Percentiles rank a stretch among this genome's conserved stretches.
Conservation (phyloP, 2,888 invertebrate species). For the Thereva unica region DNA sequence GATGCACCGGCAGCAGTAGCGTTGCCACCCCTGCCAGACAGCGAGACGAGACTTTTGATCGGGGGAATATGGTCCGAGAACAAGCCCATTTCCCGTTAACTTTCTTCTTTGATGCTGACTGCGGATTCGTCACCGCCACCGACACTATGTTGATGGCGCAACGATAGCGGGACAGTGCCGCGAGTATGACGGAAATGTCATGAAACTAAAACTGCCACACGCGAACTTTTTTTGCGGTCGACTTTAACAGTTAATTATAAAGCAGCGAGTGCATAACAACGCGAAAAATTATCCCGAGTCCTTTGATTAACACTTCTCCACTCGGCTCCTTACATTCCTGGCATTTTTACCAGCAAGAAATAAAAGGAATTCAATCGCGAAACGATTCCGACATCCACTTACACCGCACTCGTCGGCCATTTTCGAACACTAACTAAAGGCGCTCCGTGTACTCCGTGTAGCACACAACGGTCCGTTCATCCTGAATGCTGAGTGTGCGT, state of each 20-base stretch:
- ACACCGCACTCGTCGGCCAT: slow-evolving; percentile 29
- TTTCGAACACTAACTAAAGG: slow-evolving; percentile 26
- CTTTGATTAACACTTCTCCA: background rate
- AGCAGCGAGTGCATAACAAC: background rate
- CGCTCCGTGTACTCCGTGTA: background rate
- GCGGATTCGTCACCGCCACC: background rate
- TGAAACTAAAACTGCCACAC: background rate
- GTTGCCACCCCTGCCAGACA: slow-evolving; percentile 23
- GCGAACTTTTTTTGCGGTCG: background rate
- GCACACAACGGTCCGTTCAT: too few relatives aligned
- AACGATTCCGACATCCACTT: slow-evolving; percentile 10
- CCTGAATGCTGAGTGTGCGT: too few relatives aligned
- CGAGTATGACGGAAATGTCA: slow-evolving; percentile 23
- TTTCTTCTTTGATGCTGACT: background rate
- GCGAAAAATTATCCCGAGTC: background rate
- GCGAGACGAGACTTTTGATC: slow-evolving; percentile 24
- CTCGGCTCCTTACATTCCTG: slow-evolving; percentile 1
- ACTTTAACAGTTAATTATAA: background rate
- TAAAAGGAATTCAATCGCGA: slow-evolving; percentile 12
- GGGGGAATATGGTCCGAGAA: slow-evolving; percentile 21
- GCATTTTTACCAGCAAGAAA: background rate
- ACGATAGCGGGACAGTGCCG: background rate
- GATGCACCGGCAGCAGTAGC: background rate
- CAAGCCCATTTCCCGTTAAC: slow-evolving; percentile 10
- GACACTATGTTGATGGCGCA: too few relatives aligned